Conservation (phyloP, 2,113 vertebrate species). For the Athene cunicularia region DNA sequence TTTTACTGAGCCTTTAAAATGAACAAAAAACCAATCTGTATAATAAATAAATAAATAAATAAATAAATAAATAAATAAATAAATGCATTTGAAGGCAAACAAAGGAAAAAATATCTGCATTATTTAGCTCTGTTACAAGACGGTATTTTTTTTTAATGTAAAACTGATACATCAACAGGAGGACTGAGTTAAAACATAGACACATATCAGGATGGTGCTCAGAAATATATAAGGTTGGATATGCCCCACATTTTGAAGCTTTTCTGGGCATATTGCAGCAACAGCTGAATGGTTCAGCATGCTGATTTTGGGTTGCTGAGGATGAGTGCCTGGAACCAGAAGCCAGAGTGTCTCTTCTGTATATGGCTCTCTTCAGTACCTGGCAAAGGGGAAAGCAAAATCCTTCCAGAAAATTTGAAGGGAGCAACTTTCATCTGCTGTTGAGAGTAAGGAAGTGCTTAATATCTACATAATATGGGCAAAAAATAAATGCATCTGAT, state of each 20-base stretch:
- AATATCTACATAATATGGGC: background rate
- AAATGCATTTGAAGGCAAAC: background rate
- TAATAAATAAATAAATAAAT: background rate
- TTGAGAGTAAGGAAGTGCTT: background rate
- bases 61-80: background rate
- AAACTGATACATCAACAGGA: background rate
- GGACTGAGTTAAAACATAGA: background rate
- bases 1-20: background rate
- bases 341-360: background rate
- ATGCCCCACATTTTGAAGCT: background rate
- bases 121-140: background rate
- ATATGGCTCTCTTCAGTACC: background rate
- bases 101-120: background rate
- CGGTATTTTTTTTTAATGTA: background rate
- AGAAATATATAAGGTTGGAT: background rate
- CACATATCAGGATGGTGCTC: background rate
- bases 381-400: background rate
- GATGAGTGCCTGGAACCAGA: background rate
- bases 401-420: background rate
- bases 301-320: slow-evolving; percentile 28
- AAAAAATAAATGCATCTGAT: background rate
- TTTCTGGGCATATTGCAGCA: slow-evolving; percentile 33
- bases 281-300: slow-evolving; percentile 21
- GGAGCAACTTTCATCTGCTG: background rate
- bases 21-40: background rate